A percentile compares a stretch with the other conserved stretches of the same genome.
Conservation (phyloP, 2,113 vertebrate genomes). For the Tupaia tana region DNA sequence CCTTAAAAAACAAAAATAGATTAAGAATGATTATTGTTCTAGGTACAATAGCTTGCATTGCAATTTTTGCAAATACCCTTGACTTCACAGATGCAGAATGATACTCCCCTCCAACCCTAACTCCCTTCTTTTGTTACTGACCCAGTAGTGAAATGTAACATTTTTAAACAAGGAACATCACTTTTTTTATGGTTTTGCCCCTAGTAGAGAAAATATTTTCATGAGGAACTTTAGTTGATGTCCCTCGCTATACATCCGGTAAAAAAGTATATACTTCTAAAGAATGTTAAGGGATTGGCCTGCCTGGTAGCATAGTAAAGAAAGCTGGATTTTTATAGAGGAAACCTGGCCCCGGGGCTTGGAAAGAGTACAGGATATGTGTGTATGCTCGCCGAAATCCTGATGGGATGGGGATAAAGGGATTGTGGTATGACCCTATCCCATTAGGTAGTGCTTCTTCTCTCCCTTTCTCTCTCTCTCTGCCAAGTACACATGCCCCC, state of each 20-base stretch:
- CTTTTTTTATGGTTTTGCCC: conserved; percentile 20
- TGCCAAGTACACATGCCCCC: too few relatives aligned
- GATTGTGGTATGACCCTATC: too few relatives aligned
- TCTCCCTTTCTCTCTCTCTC: too few relatives aligned
- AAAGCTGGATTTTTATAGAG: background rate
- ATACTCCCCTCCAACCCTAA: accelerated
- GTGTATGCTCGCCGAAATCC: too few relatives aligned
- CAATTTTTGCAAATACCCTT: background rate
- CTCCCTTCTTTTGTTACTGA: background rate
- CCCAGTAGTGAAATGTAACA: background rate
- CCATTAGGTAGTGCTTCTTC: too few relatives aligned
- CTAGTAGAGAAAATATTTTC: conserved; percentile 13
- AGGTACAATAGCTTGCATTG: background rate
- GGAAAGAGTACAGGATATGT: too few relatives aligned
- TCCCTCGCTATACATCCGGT: background rate
- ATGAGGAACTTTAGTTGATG: background rate
- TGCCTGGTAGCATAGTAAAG: too few relatives aligned
- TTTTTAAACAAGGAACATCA: background rate
- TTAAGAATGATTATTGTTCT: background rate
- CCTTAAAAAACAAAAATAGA: background rate
- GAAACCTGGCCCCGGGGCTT: background rate
- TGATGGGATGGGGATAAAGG: too few relatives aligned
- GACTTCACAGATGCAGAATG: background rate
- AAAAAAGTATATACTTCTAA: conserved; percentile 34
- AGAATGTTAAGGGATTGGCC: background rate